Percentiles rank a stretch among this genome's conserved stretches.
These are phyloP conservation scores for Anniella stebbinsi DNA, from an alignment of 2,797 vertebrate species.

Conservation along the genomic window DNA sequence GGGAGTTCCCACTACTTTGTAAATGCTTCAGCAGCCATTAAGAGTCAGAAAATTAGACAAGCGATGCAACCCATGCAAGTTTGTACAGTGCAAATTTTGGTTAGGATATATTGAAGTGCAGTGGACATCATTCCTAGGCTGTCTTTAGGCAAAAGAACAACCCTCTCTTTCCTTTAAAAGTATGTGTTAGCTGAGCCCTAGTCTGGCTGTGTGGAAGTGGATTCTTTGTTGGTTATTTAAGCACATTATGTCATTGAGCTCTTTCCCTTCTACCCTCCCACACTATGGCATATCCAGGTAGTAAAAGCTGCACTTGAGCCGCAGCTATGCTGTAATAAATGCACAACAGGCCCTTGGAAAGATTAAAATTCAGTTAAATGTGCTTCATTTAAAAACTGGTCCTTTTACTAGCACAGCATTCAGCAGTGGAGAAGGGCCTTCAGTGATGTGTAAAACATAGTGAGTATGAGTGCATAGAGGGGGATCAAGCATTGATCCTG, in stretches of 20 bases:
- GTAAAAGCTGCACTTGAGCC: not conserved
- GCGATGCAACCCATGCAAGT: not conserved
- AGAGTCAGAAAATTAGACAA: not conserved
- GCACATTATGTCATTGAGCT: no score
- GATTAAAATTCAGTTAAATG: not conserved
- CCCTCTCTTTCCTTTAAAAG: no score
- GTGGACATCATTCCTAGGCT: no score
- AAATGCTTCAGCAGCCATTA: not conserved
- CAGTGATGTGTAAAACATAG: not conserved
- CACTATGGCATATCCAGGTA: no score
- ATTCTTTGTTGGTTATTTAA: no score
- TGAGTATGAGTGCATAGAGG: no score
- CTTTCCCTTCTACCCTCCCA: no score
- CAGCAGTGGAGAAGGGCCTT: not conserved
- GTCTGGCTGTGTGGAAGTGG: no score
- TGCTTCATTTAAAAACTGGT: not conserved
- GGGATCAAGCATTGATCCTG: not conserved
- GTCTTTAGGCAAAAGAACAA: no score
- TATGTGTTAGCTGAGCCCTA: no score
- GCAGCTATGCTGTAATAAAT: not conserved
- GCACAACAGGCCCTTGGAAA: not conserved
- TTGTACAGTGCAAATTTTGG: not conserved
- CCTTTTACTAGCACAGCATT: not conserved
- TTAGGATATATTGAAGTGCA: not conserved
- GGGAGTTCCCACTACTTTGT: not conserved